Conservation (phyloP, 2,888 invertebrate genomes). For the Sialis fuliginosa region DNA sequence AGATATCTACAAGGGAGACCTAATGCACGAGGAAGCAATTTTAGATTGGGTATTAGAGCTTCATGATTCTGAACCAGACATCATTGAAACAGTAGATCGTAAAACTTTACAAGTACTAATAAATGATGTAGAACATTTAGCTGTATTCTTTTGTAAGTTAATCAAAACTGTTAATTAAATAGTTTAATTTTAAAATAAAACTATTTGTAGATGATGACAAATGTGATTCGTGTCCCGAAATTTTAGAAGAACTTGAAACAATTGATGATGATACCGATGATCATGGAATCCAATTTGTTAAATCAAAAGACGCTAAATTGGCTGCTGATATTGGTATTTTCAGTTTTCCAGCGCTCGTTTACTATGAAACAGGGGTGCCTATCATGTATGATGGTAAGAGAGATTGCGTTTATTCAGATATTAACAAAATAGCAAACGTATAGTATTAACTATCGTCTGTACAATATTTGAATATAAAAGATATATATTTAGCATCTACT, state of each 20-base stretch:
- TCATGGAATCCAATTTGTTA: constrained; percentile 85
- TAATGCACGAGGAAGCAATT: constrained; percentile 83
- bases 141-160: constrained; percentile 76
- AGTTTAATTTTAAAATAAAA: constrained; percentile 2
- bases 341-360: constrained; percentile 80
- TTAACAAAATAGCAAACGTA: neutral
- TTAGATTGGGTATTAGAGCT: constrained; percentile 78
- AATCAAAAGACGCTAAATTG: constrained; percentile 75
- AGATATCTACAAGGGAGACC: constrained; percentile 72
- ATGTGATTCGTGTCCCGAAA: constrained; percentile 67
- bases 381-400: constrained; percentile 87
- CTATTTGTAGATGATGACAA: constrained; percentile 54
- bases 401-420: neutral
- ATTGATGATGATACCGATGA: constrained; percentile 87
- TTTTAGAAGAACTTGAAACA: constrained; percentile 76
- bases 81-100: constrained; percentile 80
- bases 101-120: constrained; percentile 79
- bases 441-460: constrained; percentile 4
- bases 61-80: constrained; percentile 68
- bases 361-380: constrained; percentile 85
- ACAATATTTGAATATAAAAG: constrained; percentile 2
- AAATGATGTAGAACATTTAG: constrained; percentile 78
- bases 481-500: neutral
- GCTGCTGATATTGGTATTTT: constrained; percentile 85
- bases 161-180: neutral